Conservation (phyloP, 2,113 vertebrate genomes). For the Apus apus region DNA sequence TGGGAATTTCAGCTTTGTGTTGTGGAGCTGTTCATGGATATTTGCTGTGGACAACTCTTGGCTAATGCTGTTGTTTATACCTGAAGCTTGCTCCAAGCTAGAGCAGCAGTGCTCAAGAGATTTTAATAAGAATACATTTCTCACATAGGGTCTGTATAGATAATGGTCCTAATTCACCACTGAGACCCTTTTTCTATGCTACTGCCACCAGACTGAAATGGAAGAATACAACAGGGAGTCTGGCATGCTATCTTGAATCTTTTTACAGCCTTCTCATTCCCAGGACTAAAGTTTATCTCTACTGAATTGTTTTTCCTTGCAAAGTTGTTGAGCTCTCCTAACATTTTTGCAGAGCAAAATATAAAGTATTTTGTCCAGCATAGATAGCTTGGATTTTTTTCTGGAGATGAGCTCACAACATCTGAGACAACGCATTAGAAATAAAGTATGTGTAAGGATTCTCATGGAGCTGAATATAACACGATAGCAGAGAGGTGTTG, state of each 20-base stretch:
- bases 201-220: neutral
- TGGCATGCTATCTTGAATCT: neutral
- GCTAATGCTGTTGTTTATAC: neutral
- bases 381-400: neutral
- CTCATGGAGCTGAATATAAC: neutral
- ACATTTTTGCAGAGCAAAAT: neutral
- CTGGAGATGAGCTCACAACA: neutral
- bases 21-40: neutral
- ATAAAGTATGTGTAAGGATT: neutral
- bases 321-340: neutral
- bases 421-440: neutral
- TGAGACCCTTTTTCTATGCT: neutral
- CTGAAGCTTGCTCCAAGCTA: neutral
- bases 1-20: neutral
- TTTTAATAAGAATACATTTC: neutral
- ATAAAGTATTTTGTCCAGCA: neutral
- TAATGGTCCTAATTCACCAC: neutral
- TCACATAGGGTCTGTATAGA: neutral
- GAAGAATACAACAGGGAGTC: neutral
- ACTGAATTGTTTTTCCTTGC: neutral
- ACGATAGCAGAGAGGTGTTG: neutral
- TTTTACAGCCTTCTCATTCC: neutral
- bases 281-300: neutral
- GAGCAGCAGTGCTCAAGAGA: neutral
- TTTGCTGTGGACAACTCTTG: neutral